Evolutionary conservation across 2,113 vertebrate genomes (phyloP).

Genomic region (Heterotis niloticus): DNA sequence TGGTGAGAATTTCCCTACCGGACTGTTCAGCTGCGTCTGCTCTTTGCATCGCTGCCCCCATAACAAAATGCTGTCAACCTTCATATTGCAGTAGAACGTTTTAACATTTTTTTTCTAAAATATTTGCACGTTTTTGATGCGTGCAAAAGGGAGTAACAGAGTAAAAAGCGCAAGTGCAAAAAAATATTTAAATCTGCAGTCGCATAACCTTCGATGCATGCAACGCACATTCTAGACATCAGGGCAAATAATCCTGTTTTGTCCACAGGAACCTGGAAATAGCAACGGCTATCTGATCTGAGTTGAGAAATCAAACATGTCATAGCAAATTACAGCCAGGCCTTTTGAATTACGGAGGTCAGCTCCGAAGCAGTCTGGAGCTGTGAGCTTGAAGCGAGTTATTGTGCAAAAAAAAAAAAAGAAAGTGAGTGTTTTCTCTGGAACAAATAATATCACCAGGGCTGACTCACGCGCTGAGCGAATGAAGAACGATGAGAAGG

Average conservation of each 20-base stretch:
- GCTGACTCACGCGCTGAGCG: constrained; percentile 67
- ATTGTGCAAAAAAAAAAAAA: constrained; percentile 45
- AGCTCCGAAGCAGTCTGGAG: constrained; percentile 49
- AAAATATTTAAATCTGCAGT: neutral
- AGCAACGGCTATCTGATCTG: constrained; percentile 69
- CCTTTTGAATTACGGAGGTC: constrained; percentile 68
- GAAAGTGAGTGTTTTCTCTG: constrained; percentile 65
- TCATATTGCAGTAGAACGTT: neutral
- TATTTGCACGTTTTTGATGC: neutral
- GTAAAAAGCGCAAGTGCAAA: constrained; percentile 21
- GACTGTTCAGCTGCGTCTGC: neutral
- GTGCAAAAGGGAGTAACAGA: neutral
- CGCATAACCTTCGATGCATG: constrained; percentile 10
- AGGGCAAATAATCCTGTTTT: constrained; percentile 40
- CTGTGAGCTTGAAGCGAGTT: constrained; percentile 28
- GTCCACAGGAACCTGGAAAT: constrained; percentile 49
- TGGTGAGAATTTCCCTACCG: neutral
- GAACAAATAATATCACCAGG: constrained; percentile 72
- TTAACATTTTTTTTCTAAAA: neutral
- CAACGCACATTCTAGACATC: constrained; percentile 43
- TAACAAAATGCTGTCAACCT: neutral
- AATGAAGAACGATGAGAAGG: constrained; percentile 66
- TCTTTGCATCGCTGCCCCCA: neutral
- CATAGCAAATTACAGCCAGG: constrained; percentile 74
- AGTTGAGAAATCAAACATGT: constrained; percentile 75